Conservation (phyloP, 1,140 invertebrate species). For the Matsumurasca onukii region DNA sequence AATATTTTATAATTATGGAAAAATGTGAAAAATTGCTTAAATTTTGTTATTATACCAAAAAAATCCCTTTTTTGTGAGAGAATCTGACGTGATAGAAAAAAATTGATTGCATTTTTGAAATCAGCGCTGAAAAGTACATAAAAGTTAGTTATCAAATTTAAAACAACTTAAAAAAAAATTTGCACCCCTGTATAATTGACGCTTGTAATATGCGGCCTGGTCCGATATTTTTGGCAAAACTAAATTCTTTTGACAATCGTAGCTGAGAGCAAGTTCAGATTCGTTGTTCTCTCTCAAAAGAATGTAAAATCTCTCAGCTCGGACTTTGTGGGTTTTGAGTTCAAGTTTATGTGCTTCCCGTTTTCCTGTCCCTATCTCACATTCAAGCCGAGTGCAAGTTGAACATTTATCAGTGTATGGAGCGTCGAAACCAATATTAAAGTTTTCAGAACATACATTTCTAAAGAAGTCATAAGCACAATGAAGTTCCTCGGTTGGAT, state of each 20-base stretch:
- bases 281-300: neutral
- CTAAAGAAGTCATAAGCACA: neutral
- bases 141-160: constrained; percentile 28
- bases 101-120: constrained; percentile 8
- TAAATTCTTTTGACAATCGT: constrained; percentile 45
- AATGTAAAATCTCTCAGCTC: constrained; percentile 3
- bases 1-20: constrained; percentile 6
- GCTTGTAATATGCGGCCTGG: constrained; percentile 43
- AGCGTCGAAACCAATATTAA: neutral
- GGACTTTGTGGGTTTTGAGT: neutral
- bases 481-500: neutral
- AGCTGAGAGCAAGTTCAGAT: constrained; percentile 37
- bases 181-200: constrained; percentile 45
- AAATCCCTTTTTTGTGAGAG: constrained; percentile 9
- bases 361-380: neutral
- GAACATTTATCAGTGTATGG: neutral
- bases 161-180: too few relatives aligned
- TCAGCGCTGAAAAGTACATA: constrained; percentile 25
- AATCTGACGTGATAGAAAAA: constrained; percentile 18
- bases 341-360: neutral
- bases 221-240: constrained; percentile 43
- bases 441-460: neutral
- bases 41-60: constrained; percentile 11
- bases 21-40: constrained; percentile 26
- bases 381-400: neutral